Base-by-base conservation (phyloP, 64 coral and sea anemone genomes). In the Cladopsammia gracilis region DNA sequence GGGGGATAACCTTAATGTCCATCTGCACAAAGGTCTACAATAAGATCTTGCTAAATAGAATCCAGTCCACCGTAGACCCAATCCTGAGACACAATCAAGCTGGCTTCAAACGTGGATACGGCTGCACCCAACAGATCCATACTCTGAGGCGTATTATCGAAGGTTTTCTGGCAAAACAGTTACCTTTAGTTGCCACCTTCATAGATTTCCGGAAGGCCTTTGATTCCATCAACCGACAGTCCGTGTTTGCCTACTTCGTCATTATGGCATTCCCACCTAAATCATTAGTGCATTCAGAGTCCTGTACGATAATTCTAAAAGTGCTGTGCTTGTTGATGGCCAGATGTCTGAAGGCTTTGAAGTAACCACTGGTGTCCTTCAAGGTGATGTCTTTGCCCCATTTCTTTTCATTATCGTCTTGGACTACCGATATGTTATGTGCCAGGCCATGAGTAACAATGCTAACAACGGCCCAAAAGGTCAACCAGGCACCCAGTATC, bases 361-460 rank as follows among this genome's bases (percentile, higher is more conserved):
- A 53, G 51, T 53, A 60, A 81, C 49, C 15, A 81, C 78, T 10
- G 78, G 78, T 23, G 57, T 81, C 14, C 78, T 81, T 23, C 7
- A 81, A 60, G 49, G 78, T 6, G 19, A 58, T 20, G 25, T 60
- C 6, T n/a, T 81, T 1, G 78, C 78, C 24, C 78, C 78, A 18
- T 81, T 81, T 56, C 45, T 56, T 10, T 58, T 81, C 49, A 81
- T 81, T 26, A n/a, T 62, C 19, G 47, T 81, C 13, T n/a, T n/a
- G n/a, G n/a, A n/a, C n/a, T n/a, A n/a, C n/a, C n/a, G n/a, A n/a
- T n/a, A n/a, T n/a, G n/a, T n/a, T n/a, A n/a, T n/a, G n/a, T n/a
- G n/a, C n/a, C n/a, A n/a, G n/a, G n/a, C n/a, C n/a, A n/a, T n/a
- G n/a, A n/a, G n/a, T 16, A 54, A 7, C 19, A 81, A 8, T 81